Base-by-base conservation (phyloP, 2,888 invertebrate species). In the Drosophila koepferae region DNA sequence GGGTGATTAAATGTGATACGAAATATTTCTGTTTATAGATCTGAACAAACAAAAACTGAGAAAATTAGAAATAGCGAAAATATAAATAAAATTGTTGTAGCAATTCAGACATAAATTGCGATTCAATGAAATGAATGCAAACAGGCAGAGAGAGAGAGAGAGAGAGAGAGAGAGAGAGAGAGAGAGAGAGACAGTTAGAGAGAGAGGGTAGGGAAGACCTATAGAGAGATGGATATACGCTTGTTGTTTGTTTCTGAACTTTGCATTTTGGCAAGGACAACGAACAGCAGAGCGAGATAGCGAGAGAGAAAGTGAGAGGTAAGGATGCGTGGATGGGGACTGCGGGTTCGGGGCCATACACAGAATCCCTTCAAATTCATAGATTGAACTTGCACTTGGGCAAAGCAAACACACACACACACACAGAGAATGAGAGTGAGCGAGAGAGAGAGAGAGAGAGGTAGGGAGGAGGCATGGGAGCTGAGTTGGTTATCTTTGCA, bases 321-420 rank as follows among this genome's bases (percentile, higher is more conserved):
- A 7, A n/a, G 12, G 53, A n/a, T 10, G 43, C 41, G 43, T 46
- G 34, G 60, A n/a, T 3, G 23, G 23, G 76, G 65, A 66, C 68
- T 66, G 44, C 34, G 81, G 87, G 83, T 87, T 82, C 89, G 90
- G 84, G 89, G 89, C 77, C 87, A 80, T 71, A 81, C 72, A 80
- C 85, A 88, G 90, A 86, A 91, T 84, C 90, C 90, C 76, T 89
- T 78, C 76, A 84, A 87, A 82, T 86, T 87, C 81, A 81, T 78
- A 85, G 89, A 88, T 91, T 91, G 91, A 91, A 91, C 91, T 91
- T 91, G 91, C 91, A 91, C 91, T 91, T 91, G 91, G 86, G 80
- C 86, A 72, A 80, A 74, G 72, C 60, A 73, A 62, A 70, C 63
- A 66, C 55, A 74, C 46, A 69, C 36, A 36, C 36, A 36, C 36